Evolutionary conservation across 2,888 invertebrate species (phyloP).

Genomic region (Anarsia innoxiella): DNA sequence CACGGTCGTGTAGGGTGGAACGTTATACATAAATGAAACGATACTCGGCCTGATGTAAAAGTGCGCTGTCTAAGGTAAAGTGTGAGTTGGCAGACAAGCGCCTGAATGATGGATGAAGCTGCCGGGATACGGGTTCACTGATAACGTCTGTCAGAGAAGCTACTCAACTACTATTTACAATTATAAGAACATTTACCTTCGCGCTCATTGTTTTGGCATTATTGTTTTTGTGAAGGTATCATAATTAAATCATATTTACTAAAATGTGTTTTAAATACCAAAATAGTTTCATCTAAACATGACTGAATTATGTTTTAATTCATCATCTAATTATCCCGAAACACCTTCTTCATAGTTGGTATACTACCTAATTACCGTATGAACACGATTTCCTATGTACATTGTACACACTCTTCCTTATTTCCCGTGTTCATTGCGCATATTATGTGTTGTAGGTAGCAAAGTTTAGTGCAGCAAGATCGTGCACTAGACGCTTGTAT

Average conservation of each 20-base stretch:
- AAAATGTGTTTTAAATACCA: too few relatives aligned
- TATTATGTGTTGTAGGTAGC: too few relatives aligned
- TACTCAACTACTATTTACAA: constrained; percentile 17
- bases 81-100: constrained; percentile 22
- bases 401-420: background rate
- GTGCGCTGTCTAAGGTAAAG: constrained; percentile 2
- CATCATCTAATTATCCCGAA: too few relatives aligned
- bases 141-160: constrained; percentile 25
- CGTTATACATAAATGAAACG: constrained; percentile 2
- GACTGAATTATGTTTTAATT: too few relatives aligned
- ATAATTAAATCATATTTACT: too few relatives aligned
- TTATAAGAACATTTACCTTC: too few relatives aligned
- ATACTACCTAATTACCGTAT: too few relatives aligned
- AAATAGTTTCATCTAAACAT: too few relatives aligned
- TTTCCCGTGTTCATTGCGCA: too few relatives aligned
- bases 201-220: too few relatives aligned
- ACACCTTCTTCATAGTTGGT: too few relatives aligned
- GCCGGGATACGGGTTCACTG: constrained; percentile 26
- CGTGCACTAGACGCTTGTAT: constrained; percentile 24
- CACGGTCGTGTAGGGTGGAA: background rate
- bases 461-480: constrained; percentile 18
- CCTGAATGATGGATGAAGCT: constrained; percentile 50
- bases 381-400: background rate
- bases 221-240: too few relatives aligned
- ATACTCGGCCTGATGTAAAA: constrained; percentile 3